Percentiles rank a stretch among this genome's conserved stretches.
Conservation (phyloP, 2,113 vertebrate genomes). For the Leptocoma aspasia region DNA sequence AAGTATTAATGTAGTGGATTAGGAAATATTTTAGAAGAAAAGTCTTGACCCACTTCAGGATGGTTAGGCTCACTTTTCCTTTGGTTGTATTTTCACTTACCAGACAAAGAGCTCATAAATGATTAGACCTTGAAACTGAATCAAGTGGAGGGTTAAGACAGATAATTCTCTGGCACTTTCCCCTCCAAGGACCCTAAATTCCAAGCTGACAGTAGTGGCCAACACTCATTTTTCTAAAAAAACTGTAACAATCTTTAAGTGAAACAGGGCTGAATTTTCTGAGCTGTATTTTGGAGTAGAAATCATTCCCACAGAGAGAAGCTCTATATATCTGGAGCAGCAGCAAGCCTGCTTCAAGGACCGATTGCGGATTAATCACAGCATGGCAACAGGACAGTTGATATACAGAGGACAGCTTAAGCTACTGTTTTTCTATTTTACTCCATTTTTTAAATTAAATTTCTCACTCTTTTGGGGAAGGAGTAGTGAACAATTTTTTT, state of each 20-base stretch:
- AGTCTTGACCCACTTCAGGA: slow-evolving; percentile 24
- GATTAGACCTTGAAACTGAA: slow-evolving; percentile 55
- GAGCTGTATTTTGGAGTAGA: slow-evolving; percentile 16
- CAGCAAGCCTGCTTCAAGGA: slow-evolving; percentile 31
- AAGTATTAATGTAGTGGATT: slow-evolving; percentile 5
- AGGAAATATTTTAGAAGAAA: slow-evolving; percentile 39
- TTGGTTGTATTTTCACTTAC: slow-evolving; percentile 29
- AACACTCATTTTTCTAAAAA: slow-evolving; percentile 52
- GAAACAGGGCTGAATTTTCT: slow-evolving; percentile 1
- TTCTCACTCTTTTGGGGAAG: background rate
- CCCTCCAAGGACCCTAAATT: slow-evolving; percentile 54
- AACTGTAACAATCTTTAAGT: background rate
- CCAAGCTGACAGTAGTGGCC: slow-evolving; percentile 18
- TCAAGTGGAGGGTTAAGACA: slow-evolving; percentile 23
- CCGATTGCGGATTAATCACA: background rate
- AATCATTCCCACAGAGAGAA: slow-evolving; percentile 14
- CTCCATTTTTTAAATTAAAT: slow-evolving; percentile 15
- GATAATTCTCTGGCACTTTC: slow-evolving; percentile 47
- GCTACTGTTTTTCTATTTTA: slow-evolving; percentile 31
- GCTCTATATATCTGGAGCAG: background rate
- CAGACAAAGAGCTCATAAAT: slow-evolving; percentile 21
- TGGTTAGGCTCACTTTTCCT: slow-evolving; percentile 5
- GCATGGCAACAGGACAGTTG: background rate
- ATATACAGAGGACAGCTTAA: slow-evolving; percentile 33
- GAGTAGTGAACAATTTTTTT: background rate